These are phyloP conservation scores for Odiellus spinosus DNA, from an alignment of 2,888 invertebrate species.

Conservation along the genomic window DNA sequence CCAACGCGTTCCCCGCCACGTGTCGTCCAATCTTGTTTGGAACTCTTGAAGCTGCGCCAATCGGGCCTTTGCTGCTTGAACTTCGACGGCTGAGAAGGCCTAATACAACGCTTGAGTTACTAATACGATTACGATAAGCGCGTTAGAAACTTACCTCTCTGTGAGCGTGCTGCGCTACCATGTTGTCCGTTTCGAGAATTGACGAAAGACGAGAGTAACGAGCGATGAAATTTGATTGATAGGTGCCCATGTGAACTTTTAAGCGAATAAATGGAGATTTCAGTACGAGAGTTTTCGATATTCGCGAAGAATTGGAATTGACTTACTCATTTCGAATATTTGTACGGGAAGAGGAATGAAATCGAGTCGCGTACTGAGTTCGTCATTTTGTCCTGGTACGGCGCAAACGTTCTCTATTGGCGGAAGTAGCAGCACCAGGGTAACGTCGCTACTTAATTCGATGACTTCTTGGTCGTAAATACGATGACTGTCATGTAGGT, in stretches of 20 bases:
- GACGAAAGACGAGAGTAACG: conserved; percentile 85
- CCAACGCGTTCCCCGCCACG: conserved; percentile 93
- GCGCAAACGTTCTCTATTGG: conserved; percentile 84
- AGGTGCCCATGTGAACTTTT: conserved; percentile 88
- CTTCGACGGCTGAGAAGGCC: conserved; percentile 79
- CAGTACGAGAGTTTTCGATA: neutral
- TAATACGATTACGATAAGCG: too few relatives aligned
- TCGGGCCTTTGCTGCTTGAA: conserved; percentile 69
- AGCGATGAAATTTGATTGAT: conserved; percentile 74
- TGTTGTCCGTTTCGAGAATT: conserved; percentile 77
- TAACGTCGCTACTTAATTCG: conserved; percentile 75
- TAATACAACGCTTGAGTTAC: conserved; percentile 20
- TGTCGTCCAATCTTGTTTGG: conserved; percentile 64
- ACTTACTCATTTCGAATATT: conserved; percentile 42
- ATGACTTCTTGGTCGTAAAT: conserved; percentile 86
- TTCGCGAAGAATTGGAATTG: too few relatives aligned
- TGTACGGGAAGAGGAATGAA: conserved; percentile 79
- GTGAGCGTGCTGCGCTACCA: conserved; percentile 78
- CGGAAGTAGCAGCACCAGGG: conserved; percentile 80
- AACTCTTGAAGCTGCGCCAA: conserved; percentile 64
- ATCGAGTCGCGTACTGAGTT: conserved; percentile 66
- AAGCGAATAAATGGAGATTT: conserved; percentile 31
- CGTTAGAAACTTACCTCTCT: conserved; percentile 43
- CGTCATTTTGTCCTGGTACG: conserved; percentile 48
- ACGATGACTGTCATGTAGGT: conserved; percentile 25